Conservation (phyloP, 2,888 invertebrate genomes). For the Plebejus argus region DNA sequence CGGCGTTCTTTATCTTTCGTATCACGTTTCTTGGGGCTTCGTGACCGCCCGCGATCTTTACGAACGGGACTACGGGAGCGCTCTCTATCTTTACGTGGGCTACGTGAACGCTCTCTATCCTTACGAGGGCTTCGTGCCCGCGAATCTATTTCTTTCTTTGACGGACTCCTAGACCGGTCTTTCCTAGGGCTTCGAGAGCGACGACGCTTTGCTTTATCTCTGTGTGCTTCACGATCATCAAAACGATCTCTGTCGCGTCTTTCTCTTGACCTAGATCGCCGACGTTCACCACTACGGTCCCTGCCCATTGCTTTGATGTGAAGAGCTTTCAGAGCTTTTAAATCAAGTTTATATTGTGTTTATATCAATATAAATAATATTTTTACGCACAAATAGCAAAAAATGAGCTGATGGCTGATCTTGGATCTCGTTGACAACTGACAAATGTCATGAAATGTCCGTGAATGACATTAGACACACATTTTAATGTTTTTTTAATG, state of each 20-base stretch:
- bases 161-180: slow-evolving; percentile 62
- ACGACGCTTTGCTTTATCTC: slow-evolving; percentile 67
- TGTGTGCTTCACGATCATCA: slow-evolving; percentile 68
- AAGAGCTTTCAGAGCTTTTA: background rate
- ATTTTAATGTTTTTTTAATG: background rate
- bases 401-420: background rate
- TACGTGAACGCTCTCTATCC: slow-evolving; percentile 52
- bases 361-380: background rate
- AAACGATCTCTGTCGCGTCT: slow-evolving; percentile 69
- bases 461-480: background rate
- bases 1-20: slow-evolving; percentile 63
- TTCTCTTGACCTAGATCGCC: slow-evolving; percentile 70
- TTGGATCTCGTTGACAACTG: too few relatives aligned
- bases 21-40: slow-evolving; percentile 70
- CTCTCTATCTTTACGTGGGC: slow-evolving; percentile 52
- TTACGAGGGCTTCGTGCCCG: slow-evolving; percentile 56
- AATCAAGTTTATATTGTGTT: too few relatives aligned
- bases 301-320: slow-evolving; percentile 55
- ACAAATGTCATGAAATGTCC: too few relatives aligned
- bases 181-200: slow-evolving; percentile 65
- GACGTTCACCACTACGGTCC: slow-evolving; percentile 68
- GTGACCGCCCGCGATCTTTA: slow-evolving; percentile 61
- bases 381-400: background rate
- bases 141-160: slow-evolving; percentile 56
- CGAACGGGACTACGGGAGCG: slow-evolving; percentile 54